These are phyloP conservation scores for Theropithecus gelada DNA, from an alignment of 2,113 vertebrate species.

Conservation along the genomic window DNA sequence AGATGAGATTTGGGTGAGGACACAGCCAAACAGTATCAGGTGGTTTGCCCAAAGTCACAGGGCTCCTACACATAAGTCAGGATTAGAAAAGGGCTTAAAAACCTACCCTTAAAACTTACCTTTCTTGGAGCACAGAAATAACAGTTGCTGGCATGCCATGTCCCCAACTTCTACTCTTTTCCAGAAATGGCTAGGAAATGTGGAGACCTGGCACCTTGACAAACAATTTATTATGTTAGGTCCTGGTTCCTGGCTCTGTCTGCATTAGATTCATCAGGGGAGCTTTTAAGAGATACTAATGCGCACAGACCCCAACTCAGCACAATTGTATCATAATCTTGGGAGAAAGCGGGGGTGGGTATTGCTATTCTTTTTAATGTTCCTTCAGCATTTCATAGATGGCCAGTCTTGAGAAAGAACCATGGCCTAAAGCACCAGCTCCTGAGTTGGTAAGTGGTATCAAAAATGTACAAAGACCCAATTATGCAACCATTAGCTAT, in stretches of 20 bases:
- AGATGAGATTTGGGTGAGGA: no score
- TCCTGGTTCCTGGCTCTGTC: neutral
- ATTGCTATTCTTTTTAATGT: neutral
- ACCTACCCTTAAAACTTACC: neutral
- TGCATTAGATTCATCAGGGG: neutral
- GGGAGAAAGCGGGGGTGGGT: fast-evolving
- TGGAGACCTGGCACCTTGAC: neutral
- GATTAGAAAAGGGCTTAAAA: neutral
- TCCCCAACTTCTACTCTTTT: neutral
- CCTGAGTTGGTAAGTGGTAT: neutral
- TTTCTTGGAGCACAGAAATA: neutral
- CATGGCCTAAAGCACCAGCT: neutral
- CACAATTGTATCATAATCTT: neutral
- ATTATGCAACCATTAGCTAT: neutral
- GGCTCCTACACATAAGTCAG: neutral
- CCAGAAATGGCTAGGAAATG: neutral
- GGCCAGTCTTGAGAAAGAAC: neutral
- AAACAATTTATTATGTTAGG: neutral
- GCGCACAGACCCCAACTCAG: neutral
- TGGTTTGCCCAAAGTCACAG: neutral
- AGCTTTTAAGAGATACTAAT: neutral
- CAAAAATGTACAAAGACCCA: neutral
- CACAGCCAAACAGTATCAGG: no score
- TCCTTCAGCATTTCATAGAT: neutral
- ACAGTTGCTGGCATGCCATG: neutral